phyloP scores from a whole-genome alignment of 2,113 vertebrate species.

The Varanus komodoensis region DNA sequence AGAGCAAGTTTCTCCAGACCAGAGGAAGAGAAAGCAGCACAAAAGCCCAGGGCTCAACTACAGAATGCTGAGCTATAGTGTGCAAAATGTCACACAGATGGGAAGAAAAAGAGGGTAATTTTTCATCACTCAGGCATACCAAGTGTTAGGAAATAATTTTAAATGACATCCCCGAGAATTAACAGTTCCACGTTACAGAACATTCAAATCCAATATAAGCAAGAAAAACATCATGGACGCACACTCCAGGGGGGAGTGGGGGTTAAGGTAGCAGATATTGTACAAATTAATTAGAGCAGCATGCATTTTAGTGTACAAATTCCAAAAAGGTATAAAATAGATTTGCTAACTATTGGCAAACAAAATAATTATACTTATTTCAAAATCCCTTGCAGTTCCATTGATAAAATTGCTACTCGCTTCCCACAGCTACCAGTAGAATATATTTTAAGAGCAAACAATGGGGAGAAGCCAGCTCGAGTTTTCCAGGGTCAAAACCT shows the following conservation, averaged over 20 bases:
- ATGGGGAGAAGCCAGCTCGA: not conserved
- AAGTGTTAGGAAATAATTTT: constrained; percentile 66
- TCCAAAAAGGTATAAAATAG: constrained; percentile 59
- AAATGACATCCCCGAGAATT: constrained; percentile 71
- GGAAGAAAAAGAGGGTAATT: constrained; percentile 55
- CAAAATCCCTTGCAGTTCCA: constrained; percentile 1
- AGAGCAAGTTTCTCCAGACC: not conserved
- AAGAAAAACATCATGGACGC: not conserved
- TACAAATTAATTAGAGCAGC: constrained; percentile 67
- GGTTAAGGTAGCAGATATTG: constrained; percentile 41
- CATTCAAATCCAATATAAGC: constrained; percentile 61
- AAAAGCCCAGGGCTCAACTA: not conserved
- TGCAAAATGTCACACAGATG: constrained; percentile 55
- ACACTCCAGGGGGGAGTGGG: not conserved
- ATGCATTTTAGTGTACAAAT: constrained; percentile 55
- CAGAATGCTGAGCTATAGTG: constrained; percentile 21
- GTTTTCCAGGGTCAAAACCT: not conserved
- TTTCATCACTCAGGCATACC: constrained; percentile 51
- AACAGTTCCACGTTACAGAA: constrained; percentile 59
- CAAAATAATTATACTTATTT: constrained; percentile 48
- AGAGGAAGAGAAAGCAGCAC: not conserved
- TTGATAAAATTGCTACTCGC: constrained; percentile 33
- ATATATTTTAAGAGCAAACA: not conserved
- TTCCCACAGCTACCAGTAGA: not conserved
- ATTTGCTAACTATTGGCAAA: constrained; percentile 56